Percentiles rank a stretch among this genome's conserved stretches.
Evolutionary conservation across 2,113 vertebrate genomes (phyloP).

Genomic region (Actenoides hombroni): DNA sequence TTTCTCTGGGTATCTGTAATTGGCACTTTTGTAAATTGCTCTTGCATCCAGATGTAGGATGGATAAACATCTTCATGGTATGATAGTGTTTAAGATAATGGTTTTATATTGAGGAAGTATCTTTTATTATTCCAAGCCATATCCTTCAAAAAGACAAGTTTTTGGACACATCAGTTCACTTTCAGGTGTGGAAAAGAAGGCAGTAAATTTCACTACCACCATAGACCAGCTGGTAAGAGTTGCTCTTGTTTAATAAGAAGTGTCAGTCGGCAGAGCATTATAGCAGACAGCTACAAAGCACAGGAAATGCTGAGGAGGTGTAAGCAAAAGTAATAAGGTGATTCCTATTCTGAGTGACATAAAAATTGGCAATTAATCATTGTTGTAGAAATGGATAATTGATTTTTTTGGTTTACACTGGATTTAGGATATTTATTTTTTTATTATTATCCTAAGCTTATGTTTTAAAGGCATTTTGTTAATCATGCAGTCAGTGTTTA

Average conservation of each 20-base stretch:
- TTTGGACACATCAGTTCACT: background rate
- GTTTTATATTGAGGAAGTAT: background rate
- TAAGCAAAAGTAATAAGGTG: background rate
- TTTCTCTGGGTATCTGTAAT: background rate
- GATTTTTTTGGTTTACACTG: background rate
- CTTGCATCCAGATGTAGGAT: background rate
- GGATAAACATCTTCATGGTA: background rate
- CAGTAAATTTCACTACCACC: background rate
- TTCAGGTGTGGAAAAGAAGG: background rate
- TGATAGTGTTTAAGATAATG: background rate
- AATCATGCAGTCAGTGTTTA: background rate
- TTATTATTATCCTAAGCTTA: background rate
- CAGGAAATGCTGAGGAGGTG: background rate
- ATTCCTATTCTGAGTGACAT: background rate
- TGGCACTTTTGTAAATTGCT: background rate
- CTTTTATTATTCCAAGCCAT: background rate
- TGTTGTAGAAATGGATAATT: background rate
- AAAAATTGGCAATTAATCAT: background rate
- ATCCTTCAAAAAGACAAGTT: background rate
- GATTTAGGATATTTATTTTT: background rate
- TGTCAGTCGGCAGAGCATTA: background rate
- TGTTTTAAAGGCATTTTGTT: background rate
- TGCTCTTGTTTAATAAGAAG: background rate
- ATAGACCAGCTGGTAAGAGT: accelerated
- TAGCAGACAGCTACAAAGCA: background rate